These are phyloP conservation scores for Torymus aiolomorphi DNA, from an alignment of 2,888 invertebrate genomes.

Conservation along the genomic window DNA sequence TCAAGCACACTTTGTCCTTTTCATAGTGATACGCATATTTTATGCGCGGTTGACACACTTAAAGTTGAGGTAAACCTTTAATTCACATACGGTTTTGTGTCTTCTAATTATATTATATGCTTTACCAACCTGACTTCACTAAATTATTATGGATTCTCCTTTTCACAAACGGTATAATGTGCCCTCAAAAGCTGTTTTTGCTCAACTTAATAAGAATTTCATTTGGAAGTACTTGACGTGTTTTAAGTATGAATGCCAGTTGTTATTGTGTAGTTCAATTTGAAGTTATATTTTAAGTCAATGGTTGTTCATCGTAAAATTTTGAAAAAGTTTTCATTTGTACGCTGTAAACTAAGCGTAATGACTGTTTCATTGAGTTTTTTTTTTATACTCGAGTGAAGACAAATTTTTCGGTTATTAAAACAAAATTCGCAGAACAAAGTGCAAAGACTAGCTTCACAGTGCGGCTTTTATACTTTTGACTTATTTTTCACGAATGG, in stretches of 20 bases:
- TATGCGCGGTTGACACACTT: conserved; percentile 20
- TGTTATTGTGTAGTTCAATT: no score
- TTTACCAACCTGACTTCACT: conserved; percentile 43
- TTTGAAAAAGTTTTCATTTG: no score
- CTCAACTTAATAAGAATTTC: no score
- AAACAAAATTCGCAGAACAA: no score
- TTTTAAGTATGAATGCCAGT: no score
- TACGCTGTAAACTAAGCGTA: no score
- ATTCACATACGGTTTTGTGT: conserved; percentile 44
- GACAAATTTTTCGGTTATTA: no score
- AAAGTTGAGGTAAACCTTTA: conserved; percentile 34
- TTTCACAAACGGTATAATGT: conserved; percentile 33
- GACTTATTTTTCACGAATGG: conserved; percentile 7
- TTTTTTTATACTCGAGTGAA: no score
- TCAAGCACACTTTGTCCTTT: conserved; percentile 36
- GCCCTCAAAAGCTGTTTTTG: neutral
- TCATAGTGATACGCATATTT: conserved; percentile 21
- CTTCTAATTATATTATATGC: conserved; percentile 44
- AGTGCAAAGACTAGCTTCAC: neutral
- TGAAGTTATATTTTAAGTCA: no score
- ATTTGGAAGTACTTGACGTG: no score
- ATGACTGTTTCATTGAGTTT: no score
- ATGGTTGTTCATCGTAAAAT: no score
- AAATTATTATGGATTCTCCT: conserved; percentile 28
- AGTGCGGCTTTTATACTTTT: conserved; percentile 13